Evolutionary conservation across 2,888 invertebrate species (phyloP).

Genomic region (Pterobdella sp.): DNA sequence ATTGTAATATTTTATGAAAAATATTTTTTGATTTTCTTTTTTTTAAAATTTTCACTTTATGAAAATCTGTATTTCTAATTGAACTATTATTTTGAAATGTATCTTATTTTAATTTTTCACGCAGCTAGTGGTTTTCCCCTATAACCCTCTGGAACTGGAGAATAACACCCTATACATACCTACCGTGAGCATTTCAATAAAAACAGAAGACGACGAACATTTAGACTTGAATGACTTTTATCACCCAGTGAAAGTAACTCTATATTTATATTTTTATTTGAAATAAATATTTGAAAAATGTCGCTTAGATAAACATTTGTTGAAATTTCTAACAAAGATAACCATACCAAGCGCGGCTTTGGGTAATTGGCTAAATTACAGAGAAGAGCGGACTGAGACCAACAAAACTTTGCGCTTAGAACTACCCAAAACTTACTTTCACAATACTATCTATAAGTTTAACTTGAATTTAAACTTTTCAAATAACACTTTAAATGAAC

Average conservation of each 20-base stretch:
- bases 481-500: not conserved
- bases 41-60: not conserved
- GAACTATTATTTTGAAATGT: not conserved
- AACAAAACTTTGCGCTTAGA: not conserved
- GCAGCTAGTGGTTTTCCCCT: conserved; percentile 25
- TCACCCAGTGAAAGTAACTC: conserved; percentile 17
- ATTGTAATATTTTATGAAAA: too few relatives aligned
- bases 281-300: conserved; percentile 8
- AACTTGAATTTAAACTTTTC: not conserved
- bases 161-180: conserved; percentile 18
- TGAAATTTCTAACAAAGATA: not conserved
- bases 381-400: not conserved
- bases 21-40: not conserved
- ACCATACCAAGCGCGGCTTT: conserved; percentile 4
- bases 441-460: conserved; percentile 23
- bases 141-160: conserved; percentile 15
- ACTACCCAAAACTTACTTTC: not conserved
- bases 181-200: conserved; percentile 20
- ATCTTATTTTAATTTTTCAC: not conserved
- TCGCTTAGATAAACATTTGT: not conserved
- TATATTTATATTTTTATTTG: too few relatives aligned
- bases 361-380: conserved; percentile 18
- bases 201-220: not conserved
- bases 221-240: conserved; percentile 9
- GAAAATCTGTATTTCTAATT: not conserved